Percentiles rank a stretch among this genome's conserved stretches.
These are phyloP conservation scores for Carettochelys insculpta DNA, from an alignment of 2,113 vertebrate genomes.

Conservation along the genomic window DNA sequence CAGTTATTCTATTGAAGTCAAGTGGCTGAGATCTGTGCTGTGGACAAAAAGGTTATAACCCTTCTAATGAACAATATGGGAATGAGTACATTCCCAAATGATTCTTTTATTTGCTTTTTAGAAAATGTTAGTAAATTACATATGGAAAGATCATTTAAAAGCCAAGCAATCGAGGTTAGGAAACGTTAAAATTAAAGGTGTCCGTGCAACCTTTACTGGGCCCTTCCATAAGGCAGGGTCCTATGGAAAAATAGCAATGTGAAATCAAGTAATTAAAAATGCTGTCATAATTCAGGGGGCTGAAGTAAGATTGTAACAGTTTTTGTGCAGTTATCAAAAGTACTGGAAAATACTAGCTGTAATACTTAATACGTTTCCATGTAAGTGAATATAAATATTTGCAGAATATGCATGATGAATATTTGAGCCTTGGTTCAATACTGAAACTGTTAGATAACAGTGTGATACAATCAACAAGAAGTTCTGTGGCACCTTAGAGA, in stretches of 20 bases:
- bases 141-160: not conserved
- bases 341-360: not conserved
- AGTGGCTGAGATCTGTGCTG: not conserved
- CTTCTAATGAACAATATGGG: not conserved
- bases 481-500: no score
- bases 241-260: not conserved
- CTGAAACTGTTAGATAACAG: not conserved
- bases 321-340: not conserved
- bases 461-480: no score
- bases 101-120: not conserved
- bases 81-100: fast-evolving
- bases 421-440: not conserved
- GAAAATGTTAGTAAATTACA: not conserved
- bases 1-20: not conserved
- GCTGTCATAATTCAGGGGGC: not conserved
- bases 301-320: not conserved
- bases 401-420: not conserved
- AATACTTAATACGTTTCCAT: not conserved
- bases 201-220: not conserved
- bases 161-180: not conserved
- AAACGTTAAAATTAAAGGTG: not conserved
- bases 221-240: not conserved
- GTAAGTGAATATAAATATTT: not conserved
- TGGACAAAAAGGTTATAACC: not conserved
- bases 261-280: not conserved